A percentile compares a stretch with the other conserved stretches of the same genome.
Evolutionary conservation across 2,888 invertebrate genomes (phyloP).

Genomic region (Noctua fimbriata): DNA sequence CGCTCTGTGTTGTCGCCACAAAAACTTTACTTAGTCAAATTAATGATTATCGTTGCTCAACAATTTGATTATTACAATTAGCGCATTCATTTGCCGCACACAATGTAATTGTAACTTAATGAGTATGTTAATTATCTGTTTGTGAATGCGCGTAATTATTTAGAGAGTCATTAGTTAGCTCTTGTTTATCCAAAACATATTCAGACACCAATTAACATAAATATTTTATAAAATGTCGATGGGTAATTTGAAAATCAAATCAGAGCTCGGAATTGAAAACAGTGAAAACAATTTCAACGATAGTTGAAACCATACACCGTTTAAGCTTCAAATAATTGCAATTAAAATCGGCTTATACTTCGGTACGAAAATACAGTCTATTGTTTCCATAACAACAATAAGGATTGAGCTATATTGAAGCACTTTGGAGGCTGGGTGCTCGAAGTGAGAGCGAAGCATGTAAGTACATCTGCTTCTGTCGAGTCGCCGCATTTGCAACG

Average conservation of each 20-base stretch:
- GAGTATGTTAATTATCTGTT: conserved; percentile 39
- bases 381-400: conserved; percentile 60
- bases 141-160: conserved; percentile 31
- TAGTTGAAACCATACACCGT: conserved; percentile 16
- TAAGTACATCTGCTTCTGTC: conserved; percentile 45
- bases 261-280: not conserved
- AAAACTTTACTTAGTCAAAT: not conserved
- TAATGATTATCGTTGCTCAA: not conserved
- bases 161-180: conserved; percentile 24
- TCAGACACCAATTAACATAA: conserved; percentile 4
- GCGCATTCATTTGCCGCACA: conserved; percentile 16
- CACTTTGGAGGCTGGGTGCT: conserved; percentile 39
- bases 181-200: conserved; percentile 20
- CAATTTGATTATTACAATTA: conserved; percentile 25
- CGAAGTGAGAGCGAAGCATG: conserved; percentile 34
- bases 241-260: conserved; percentile 30
- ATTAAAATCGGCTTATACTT: conserved; percentile 52
- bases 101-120: conserved; percentile 29
- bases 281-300: conserved; percentile 2
- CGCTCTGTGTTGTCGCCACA: not conserved
- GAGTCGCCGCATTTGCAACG: conserved; percentile 50
- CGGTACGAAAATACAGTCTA: conserved; percentile 35
- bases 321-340: conserved; percentile 46
- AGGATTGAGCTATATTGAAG: conserved; percentile 44
- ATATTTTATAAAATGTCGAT: conserved; percentile 2